Evolutionary conservation across 2,888 invertebrate genomes (phyloP), one percentile per base, ranked within the genome.

Genomic region (Drosophila tripunctata): DNA sequence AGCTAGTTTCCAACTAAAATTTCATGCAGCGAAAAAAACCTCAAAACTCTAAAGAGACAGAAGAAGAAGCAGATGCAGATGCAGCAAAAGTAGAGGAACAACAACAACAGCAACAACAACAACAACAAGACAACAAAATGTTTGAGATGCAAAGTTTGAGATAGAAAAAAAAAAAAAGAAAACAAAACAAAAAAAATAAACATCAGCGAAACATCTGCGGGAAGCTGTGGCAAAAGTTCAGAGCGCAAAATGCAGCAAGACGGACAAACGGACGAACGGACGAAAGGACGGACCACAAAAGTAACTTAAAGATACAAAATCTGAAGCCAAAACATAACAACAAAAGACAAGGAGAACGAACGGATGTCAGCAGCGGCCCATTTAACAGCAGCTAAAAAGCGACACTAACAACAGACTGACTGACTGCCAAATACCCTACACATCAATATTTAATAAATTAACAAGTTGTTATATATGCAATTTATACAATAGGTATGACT

Each of bases 281-380:
- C 4, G 48, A 15, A 55, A 61, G 17, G 41, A 48, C 57, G 43
- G 63, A 58, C 61, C 55, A 62, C 69, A 80, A 75, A 77, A 84
- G 75, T 78, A 78, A 66, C 81, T 78, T 60, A 70, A 73, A 80
- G 78, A 81, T 78, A 80, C 64, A 75, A 69, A 63, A 76, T 68
- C 65, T 68, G 40, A 55, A 74, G 63, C 61, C 47, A 51, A 57
- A 57, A 45, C 48, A 73, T 40, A 75, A 67, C 55, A 73, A 69
- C 64, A 71, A 78, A 79, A 76, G 68, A 52, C 66, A 74, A 41
- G 10, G 40, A 43, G 43, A 51, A 35, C 61, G 64, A 71, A 66
- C 58, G 72, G 72, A 77, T 64, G 69, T 64, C 47, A 47, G 51
- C 56, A 68, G 63, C 69, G 69, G 56, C 47, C 63, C 68, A 68